Evolutionary conservation across 2,797 vertebrate species (phyloP), one percentile per base, ranked within the genome.

Genomic region (Gambelia wislizenii): DNA sequence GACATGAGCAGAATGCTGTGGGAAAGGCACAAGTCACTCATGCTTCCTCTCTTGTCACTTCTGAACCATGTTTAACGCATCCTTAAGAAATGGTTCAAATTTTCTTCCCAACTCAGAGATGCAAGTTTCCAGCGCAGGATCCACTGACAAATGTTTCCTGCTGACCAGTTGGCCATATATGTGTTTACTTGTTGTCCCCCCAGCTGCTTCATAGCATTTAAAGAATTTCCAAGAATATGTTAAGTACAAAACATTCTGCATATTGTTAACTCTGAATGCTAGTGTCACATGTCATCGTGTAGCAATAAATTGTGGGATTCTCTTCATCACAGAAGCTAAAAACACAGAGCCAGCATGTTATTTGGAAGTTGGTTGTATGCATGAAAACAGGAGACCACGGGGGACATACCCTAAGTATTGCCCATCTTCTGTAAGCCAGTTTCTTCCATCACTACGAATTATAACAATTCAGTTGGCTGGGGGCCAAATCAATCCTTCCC

Each of bases 381-480:
- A 22, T 20, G 22, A 54, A 88, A 44, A 20, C 33, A 56, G 79
- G 92, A 90, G 92, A 94, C 86, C 25, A 89, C 0, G 91, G 90
- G 83, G 89, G 85, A 44, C 91, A 84, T 33, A n/a, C 2, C 75
- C 94, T 70, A 80, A 6, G 1, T 49, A 85, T 64, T 72, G 52
- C 84, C 80, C 86, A 61, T 52, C 42, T 84, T 92, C 89, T 89
- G 42, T 44, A 92, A 94, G 87, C n/a, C 83, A 91, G 8, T 84
- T 89, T 76, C 54, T 74, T 85, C 47, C 30, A 83, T 20, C 86
- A 84, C 83, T 42, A 87, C 0, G 82, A 39, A 83, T 89, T 84
- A 83, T 39, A 89, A 82, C 33, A 81, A 86, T 30, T 49, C 27
- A 33, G 36, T 83, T 44, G 74, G 14, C 12, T 91, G 44, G 64